Base-by-base conservation (phyloP, 2,797 vertebrate genomes). In the Sarcophilus harrisii region DNA sequence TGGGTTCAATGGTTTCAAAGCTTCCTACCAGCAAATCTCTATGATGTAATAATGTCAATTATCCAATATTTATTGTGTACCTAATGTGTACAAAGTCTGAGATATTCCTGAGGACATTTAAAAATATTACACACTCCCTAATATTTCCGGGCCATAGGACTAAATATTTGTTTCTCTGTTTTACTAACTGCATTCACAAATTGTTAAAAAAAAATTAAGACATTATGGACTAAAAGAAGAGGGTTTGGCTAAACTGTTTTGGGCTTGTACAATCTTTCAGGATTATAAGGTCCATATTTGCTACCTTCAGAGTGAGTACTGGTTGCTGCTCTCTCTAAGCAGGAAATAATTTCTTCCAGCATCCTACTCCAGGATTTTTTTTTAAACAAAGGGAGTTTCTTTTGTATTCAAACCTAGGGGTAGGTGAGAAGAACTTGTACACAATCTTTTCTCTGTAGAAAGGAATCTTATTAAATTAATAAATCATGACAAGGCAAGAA, bases 1-100 rank as follows among this genome's bases (percentile, higher is more conserved):
- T 0, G 21, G 0, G 12, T 2, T 29, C 2, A 27, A 16, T 30
- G 0, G 57, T 58, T 5, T 49, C 38, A 0, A 0, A 2, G 32
- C 16, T 87, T 38, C 38, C 21, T 49, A 21, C 9, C 62, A 89
- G 58, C 38, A 21, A 90, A 28, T 29, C 13, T 29, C 13, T 1
- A 8, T 13, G 2, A 49, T 87, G 21, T 21, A 49, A 49, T 14
- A 6, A 3, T 6, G 30, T 5, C 1, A 5, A 27, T 1, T 24
- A 30, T 49, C 38, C 27, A 38, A 28, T 54, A 1, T 5, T 81
- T 49, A 6, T 0, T 0, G 57, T 49, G 21, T 4, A 54, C 32
- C 4, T 90, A 55, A 55, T 55, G 54, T 55, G 54, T 55, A 55
- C 54, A 55, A 55, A 38, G 1, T 73, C 58, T 10, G 32, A 13